Evolutionary conservation across 2,797 vertebrate genomes (phyloP), one percentile per base, ranked within the genome.

Genomic region (Helostoma temminkii): DNA sequence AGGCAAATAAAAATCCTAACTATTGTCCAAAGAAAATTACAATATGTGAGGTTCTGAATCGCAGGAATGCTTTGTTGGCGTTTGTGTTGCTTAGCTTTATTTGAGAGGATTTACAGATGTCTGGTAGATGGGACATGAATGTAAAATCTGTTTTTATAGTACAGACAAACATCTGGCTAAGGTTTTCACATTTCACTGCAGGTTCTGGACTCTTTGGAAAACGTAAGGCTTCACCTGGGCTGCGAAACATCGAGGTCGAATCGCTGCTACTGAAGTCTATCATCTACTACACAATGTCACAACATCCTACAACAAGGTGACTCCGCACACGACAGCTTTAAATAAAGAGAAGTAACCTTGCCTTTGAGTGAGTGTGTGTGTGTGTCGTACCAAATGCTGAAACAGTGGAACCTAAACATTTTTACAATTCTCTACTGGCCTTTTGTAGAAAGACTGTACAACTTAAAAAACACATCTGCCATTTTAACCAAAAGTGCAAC

Each of bases 1-100:
- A 85, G 80, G 83, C 80, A 89, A 86, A 91, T 84, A 50, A 75
- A 68, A 22, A 81, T 53, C 34, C 54, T 34, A 76, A 30, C 5
- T 46, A 81, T 59, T 48, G 76, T 61, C n/a, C 2, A 22, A 52
- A 73, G 9, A 30, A 66, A 72, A 76, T 6, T 8, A 73, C 64
- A 58, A 56, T 37, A 57, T 50, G 71, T 41, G 8, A 66, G 54
- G 22, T 61, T 19, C 30, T n/a, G 59, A 25, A 19, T 26, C 1
- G 18, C 42, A 19, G 16, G 25, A 36, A 61, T 52, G 21, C 52
- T 14, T 59, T 0, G 55, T 81, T 75, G 82, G 62, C 73, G 52
- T 66, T 52, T 60, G 21, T 28, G 28, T 49, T 48, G 71, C 16
- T 28, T 47, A 54, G 55, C 63, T 64, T 19, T 11, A 28, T 37